Conservation (phyloP, 2,888 invertebrate genomes). For the Oxyteleia sp. region DNA sequence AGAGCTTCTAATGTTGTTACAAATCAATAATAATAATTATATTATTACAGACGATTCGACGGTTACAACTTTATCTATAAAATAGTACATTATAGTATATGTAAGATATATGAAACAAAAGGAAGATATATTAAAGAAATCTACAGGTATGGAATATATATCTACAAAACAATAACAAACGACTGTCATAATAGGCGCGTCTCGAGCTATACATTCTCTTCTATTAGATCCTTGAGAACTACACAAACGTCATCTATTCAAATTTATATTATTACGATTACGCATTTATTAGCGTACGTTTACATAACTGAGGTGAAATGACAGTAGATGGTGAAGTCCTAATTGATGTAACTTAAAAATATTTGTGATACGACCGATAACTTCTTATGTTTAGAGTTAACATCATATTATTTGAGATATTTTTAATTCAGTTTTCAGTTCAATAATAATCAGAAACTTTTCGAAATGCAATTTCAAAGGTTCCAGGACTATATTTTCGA, state of each 20-base stretch:
- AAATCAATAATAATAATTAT: slow-evolving; percentile 68
- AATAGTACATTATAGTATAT: slow-evolving; percentile 80
- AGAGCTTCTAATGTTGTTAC: slow-evolving; percentile 84
- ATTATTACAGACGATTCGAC: slow-evolving; percentile 65
- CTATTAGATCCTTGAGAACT: neutral
- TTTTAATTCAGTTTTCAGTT: neutral
- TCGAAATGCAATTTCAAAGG: too few relatives aligned
- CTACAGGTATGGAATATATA: slow-evolving; percentile 52
- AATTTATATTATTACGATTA: neutral
- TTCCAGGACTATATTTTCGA: too few relatives aligned
- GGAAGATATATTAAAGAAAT: slow-evolving; percentile 54
- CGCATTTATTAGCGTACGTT: too few relatives aligned
- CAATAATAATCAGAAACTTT: too few relatives aligned
- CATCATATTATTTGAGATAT: too few relatives aligned
- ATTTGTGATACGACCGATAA: too few relatives aligned
- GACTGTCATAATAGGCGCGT: slow-evolving; percentile 68
- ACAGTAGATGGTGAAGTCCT: too few relatives aligned
- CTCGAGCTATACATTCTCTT: slow-evolving; percentile 37
- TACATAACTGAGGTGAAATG: too few relatives aligned
- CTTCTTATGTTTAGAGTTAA: neutral
- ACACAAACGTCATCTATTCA: slow-evolving; percentile 15
- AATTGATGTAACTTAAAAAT: too few relatives aligned
- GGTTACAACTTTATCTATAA: slow-evolving; percentile 68
- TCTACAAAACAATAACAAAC: slow-evolving; percentile 46
- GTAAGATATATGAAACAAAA: slow-evolving; percentile 59